Evolutionary conservation across 2,797 vertebrate genomes (phyloP).

Genomic region (Sphenodon punctatus): DNA sequence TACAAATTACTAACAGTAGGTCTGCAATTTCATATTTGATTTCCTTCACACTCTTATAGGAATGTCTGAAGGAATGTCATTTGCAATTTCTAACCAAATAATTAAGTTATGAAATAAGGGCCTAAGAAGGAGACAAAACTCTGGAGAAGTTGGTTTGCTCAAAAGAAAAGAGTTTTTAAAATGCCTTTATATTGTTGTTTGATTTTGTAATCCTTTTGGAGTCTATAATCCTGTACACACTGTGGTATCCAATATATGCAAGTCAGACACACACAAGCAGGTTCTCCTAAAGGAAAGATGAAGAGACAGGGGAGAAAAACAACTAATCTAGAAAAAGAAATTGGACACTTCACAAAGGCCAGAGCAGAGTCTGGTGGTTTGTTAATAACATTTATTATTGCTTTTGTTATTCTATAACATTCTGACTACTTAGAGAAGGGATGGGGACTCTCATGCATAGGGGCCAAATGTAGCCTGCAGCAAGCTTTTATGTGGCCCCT

Average conservation of each 20-base stretch:
- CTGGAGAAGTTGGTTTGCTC: not conserved
- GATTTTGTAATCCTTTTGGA: not conserved
- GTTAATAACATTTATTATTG: too few species aligned
- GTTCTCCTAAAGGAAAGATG: not conserved
- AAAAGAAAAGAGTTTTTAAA: not conserved
- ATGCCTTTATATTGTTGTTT: not conserved
- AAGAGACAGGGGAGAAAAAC: not conserved
- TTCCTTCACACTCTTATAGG: too few species aligned
- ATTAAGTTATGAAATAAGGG: not conserved
- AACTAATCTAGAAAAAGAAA: too few species aligned
- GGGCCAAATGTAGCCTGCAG: too few species aligned
- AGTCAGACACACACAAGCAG: not conserved
- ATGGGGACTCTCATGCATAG: too few species aligned
- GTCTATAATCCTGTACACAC: not conserved
- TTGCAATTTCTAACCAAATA: not conserved
- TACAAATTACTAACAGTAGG: too few species aligned
- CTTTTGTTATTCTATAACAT: too few species aligned
- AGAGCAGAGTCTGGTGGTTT: too few species aligned
- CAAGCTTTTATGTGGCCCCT: too few species aligned
- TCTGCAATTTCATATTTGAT: too few species aligned
- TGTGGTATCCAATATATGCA: not conserved
- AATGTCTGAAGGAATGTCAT: not conserved
- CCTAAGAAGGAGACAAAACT: not conserved
- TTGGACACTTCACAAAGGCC: fast-evolving
- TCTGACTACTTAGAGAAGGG: too few species aligned